Evolutionary conservation across 2,888 invertebrate genomes (phyloP).

Genomic region (Zele albiditarsus): DNA sequence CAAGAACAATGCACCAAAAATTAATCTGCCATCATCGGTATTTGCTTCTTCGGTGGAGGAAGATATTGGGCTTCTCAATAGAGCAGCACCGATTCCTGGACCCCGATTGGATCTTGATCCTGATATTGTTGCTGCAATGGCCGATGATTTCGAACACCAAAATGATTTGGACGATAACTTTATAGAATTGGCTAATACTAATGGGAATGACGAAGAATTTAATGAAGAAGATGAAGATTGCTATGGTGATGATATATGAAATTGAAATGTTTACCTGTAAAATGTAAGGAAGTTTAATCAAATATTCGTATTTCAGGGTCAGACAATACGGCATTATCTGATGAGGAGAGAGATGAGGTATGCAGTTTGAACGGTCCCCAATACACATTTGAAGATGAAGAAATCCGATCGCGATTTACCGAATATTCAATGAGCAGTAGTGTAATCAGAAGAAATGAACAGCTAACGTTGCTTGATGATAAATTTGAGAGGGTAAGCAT

Average conservation of each 20-base stretch:
- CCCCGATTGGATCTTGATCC: conserved; percentile 87
- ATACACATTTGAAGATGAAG: conserved; percentile 77
- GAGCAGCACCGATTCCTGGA: conserved; percentile 82
- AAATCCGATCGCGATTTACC: conserved; percentile 91
- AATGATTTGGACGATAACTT: conserved; percentile 95
- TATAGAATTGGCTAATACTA: conserved; percentile 84
- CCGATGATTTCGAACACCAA: conserved; percentile 92
- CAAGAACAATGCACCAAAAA: conserved; percentile 60
- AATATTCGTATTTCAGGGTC: conserved; percentile 51
- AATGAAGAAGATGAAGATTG: conserved; percentile 71
- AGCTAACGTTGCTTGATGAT: conserved; percentile 87
- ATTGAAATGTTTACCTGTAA: neutral
- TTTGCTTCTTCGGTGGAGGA: conserved; percentile 92
- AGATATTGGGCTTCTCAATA: conserved; percentile 86
- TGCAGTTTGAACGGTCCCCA: conserved; percentile 72
- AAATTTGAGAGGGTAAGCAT: conserved; percentile 86
- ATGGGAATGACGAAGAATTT: conserved; percentile 67
- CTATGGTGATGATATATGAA: conserved; percentile 47
- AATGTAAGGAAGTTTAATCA: neutral
- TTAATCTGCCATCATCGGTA: conserved; percentile 87
- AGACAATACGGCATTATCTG: conserved; percentile 61
- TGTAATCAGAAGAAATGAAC: conserved; percentile 88
- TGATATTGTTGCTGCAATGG: conserved; percentile 93
- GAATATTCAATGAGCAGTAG: conserved; percentile 96
- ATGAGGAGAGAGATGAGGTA: conserved; percentile 73